Conservation (phyloP, 2,113 vertebrate genomes). For the Epinephelus lanceolatus region DNA sequence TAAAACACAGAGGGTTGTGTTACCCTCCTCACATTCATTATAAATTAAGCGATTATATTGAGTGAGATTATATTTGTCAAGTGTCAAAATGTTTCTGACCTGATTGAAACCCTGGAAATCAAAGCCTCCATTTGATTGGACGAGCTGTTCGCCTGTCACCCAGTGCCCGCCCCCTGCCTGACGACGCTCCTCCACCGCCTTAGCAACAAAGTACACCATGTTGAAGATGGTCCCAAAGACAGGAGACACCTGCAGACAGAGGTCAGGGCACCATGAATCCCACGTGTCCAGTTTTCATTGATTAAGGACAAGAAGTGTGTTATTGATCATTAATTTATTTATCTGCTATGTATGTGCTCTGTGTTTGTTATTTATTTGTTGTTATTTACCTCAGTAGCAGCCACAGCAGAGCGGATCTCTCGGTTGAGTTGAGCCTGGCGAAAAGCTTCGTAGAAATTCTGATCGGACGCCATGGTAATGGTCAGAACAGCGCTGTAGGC, state of each 20-base stretch:
- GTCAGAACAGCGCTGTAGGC: conserved; percentile 91
- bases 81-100: background rate
- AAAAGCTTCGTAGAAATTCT: conserved; percentile 85
- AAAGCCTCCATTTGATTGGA: conserved; percentile 76
- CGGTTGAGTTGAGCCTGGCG: conserved; percentile 76
- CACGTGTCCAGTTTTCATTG: no score
- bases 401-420: conserved; percentile 76
- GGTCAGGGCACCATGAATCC: background rate
- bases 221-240: conserved; percentile 93
- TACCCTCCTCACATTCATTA: no score
- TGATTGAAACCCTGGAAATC: conserved; percentile 86
- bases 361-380: no score
- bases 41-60: no score
- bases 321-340: no score
- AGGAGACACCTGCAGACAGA: conserved; percentile 86
- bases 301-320: no score
- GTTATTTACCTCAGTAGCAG: conserved; percentile 65
- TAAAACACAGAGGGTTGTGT: no score
- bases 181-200: conserved; percentile 80
- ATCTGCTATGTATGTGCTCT: no score
- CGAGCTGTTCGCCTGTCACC: conserved; percentile 84
- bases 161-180: conserved; percentile 75
- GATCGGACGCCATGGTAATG: conserved; percentile 86
- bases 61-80: no score
- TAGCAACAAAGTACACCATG: conserved; percentile 86